Percentiles rank a stretch among this genome's conserved stretches.
phyloP scores from a whole-genome alignment of 2,888 invertebrate genomes.

The Gymnosoma rotundatum region DNA sequence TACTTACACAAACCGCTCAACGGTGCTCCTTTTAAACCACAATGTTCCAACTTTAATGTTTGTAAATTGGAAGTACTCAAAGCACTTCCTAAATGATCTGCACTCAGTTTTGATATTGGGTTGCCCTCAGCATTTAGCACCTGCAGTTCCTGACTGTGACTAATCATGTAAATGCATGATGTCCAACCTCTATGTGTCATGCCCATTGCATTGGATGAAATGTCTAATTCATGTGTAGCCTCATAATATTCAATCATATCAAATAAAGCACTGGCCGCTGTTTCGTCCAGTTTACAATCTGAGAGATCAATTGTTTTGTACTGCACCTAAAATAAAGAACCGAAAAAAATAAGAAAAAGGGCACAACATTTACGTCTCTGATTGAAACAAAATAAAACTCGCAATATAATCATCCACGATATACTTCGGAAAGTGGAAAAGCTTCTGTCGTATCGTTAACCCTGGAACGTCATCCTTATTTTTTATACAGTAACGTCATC shows the following conservation, averaged over 20 bases:
- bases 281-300: conserved; percentile 80
- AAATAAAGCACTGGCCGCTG: conserved; percentile 89
- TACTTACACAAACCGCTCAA: conserved; percentile 88
- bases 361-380: too few species aligned
- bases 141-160: conserved; percentile 80
- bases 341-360: background rate
- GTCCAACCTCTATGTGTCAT: conserved; percentile 93
- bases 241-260: conserved; percentile 97
- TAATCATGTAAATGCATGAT: conserved; percentile 84
- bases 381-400: too few species aligned
- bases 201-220: conserved; percentile 87
- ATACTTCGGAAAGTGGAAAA: too few species aligned
- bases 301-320: conserved; percentile 81
- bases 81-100: conserved; percentile 89
- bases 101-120: conserved; percentile 79
- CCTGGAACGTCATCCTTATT: too few species aligned
- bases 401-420: too few species aligned
- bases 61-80: conserved; percentile 88
- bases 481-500: too few species aligned
- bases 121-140: conserved; percentile 80
- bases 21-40: conserved; percentile 88
- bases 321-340: conserved; percentile 81
- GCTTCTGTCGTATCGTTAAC: too few species aligned
- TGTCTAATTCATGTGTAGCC: conserved; percentile 88
- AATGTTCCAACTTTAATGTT: conserved; percentile 90